phyloP scores from a whole-genome alignment of 2,113 vertebrate species.

The Chascanopsetta lugubris region DNA sequence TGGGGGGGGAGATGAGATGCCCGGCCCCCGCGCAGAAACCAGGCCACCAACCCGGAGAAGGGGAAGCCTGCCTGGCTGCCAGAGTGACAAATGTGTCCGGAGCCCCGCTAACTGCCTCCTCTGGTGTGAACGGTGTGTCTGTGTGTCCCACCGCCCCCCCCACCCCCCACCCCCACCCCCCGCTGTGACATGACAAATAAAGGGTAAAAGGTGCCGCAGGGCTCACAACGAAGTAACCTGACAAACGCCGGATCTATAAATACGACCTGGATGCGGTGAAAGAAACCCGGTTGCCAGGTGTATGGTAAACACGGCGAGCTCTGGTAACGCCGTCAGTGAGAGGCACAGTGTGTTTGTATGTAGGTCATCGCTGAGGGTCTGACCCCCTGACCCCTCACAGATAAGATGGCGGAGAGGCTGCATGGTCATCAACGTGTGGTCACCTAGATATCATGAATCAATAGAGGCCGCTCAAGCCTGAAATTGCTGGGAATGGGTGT shows the following conservation, averaged over 20 bases:
- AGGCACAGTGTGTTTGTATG: constrained; percentile 26
- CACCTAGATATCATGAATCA: neutral
- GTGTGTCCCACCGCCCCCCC: too few relatives aligned
- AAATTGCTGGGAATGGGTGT: too few relatives aligned
- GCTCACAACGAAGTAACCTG: constrained; percentile 27
- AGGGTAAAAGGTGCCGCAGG: constrained; percentile 30
- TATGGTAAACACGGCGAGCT: constrained; percentile 6
- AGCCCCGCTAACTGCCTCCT: constrained; percentile 61
- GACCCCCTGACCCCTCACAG: constrained; percentile 20
- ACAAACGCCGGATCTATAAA: constrained; percentile 9
- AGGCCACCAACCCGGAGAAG: constrained; percentile 78
- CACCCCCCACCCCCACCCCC: neutral
- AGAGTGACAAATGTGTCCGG: constrained; percentile 78
- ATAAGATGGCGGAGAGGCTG: neutral
- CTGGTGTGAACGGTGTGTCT: constrained; percentile 34
- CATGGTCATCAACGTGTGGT: neutral
- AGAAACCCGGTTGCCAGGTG: neutral
- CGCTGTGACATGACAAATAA: constrained; percentile 45
- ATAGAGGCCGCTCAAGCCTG: too few relatives aligned
- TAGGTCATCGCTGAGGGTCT: constrained; percentile 21
- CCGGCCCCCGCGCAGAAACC: constrained; percentile 73
- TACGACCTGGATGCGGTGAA: neutral
- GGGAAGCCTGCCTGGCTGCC: constrained; percentile 70
- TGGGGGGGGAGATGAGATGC: constrained; percentile 62
- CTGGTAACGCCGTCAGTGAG: neutral